Base-by-base conservation (phyloP, 2,888 invertebrate genomes). In the Hipparchia semele region DNA sequence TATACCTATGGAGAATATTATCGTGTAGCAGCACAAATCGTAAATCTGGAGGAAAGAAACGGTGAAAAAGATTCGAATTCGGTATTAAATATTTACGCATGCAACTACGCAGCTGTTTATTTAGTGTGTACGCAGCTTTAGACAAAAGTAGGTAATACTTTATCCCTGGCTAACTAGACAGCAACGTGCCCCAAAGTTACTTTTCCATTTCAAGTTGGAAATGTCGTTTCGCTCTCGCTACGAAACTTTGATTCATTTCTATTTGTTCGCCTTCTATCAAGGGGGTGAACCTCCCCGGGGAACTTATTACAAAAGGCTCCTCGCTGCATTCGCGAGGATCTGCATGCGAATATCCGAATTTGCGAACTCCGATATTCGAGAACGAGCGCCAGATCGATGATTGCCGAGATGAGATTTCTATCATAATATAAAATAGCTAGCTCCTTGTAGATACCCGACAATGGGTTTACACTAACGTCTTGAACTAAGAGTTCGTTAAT, bases 261-360 rank as follows among this genome's bases (percentile, higher is more conserved):
- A 74, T 74, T 74, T 69, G 65, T 69, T 61, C 68, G 59, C 65
- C 59, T 71, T 67, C 69, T 68, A 70, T 70, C 62, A 58, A 70
- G 71, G 65, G 73, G 73, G 72, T 64, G 46, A 49, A 56, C 74
- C 72, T 71, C 76, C 76, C 74, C 60, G 33, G 73, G 75, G 77
- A 71, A 72, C 76, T 74, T 76, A 74, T 77, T 78, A 76, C 76
- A 77, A 77, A 78, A 75, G 70, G 73, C 71, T 74, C 74, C 61
- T 74, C 76, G 78, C 75, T 81, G 82, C 82, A 83, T 77, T 77
- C 73, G 68, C 75, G 62, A 73, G 76, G 80, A 87, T 87, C 87
- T 87, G 91, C 91, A 92, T 92, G 86, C 89, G 87, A 92, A 92
- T 92, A 81, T 75, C 84, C 87, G 80, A 86, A 90, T 91, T 91